Percentiles rank a stretch among this genome's conserved stretches.
phyloP scores from a whole-genome alignment of 2,888 invertebrate genomes.

The Polyploca ridens region DNA sequence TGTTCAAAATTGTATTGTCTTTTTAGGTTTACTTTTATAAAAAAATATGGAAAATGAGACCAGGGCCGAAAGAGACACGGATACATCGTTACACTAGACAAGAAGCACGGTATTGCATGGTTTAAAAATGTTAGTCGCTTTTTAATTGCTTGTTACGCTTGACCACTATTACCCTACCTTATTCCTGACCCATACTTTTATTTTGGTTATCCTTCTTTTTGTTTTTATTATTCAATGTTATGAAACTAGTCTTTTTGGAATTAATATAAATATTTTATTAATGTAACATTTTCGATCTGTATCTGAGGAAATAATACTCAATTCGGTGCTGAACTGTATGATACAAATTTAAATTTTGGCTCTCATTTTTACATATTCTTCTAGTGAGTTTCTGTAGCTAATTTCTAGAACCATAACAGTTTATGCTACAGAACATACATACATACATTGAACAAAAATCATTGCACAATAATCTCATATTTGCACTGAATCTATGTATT shows the following conservation, averaged over 20 bases:
- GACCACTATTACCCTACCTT: constrained; percentile 31
- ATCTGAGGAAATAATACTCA: not conserved
- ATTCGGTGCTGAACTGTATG: constrained; percentile 18
- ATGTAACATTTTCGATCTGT: not conserved
- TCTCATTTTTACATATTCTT: constrained; percentile 2
- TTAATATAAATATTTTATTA: constrained; percentile 11
- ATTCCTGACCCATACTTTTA: constrained; percentile 16
- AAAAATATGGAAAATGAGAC: constrained; percentile 72
- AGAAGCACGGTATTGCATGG: constrained; percentile 71
- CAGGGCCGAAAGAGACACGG: constrained; percentile 83
- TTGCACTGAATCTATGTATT: constrained; percentile 4
- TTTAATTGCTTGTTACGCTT: constrained; percentile 50
- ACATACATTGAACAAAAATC: not conserved
- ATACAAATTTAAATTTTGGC: constrained; percentile 16
- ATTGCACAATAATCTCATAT: constrained; percentile 7
- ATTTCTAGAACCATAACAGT: constrained; percentile 13
- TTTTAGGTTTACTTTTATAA: constrained; percentile 71
- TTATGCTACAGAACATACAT: not conserved
- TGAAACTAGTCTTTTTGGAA: not conserved
- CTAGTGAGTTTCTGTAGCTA: constrained; percentile 17
- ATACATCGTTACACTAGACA: constrained; percentile 61
- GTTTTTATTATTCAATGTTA: constrained; percentile 12
- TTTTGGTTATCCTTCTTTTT: constrained; percentile 10
- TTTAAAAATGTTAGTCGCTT: constrained; percentile 31
- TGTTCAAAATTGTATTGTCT: constrained; percentile 60